Evolutionary conservation across 2,888 invertebrate genomes (phyloP).

Genomic region (Netelia fuscicornis): DNA sequence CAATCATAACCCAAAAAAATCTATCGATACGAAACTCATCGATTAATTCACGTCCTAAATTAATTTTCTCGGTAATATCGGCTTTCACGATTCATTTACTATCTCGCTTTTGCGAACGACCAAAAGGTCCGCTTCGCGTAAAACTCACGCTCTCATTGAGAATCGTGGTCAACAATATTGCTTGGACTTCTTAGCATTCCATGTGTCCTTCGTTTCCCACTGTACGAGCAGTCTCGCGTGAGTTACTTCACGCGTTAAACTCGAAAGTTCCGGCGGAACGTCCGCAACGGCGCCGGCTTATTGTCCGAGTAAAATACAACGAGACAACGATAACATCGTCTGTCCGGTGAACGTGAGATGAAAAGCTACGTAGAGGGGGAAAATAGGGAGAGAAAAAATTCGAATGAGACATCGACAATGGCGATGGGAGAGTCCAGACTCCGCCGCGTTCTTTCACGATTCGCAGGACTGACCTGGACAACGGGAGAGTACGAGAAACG

Average conservation of each 20-base stretch:
- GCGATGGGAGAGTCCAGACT: neutral
- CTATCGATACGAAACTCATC: neutral
- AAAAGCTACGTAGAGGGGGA: conserved; percentile 9
- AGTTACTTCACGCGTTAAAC: conserved; percentile 33
- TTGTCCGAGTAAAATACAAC: conserved; percentile 39
- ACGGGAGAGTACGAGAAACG: conserved; percentile 19
- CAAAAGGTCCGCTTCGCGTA: conserved; percentile 4
- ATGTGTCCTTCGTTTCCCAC: neutral
- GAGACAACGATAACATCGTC: conserved; percentile 40
- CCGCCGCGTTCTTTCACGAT: conserved; percentile 50
- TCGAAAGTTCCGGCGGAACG: conserved; percentile 58
- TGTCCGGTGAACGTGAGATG: neutral
- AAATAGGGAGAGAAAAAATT: conserved; percentile 7
- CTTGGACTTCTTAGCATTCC: conserved; percentile 42
- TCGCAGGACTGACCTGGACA: conserved; percentile 54
- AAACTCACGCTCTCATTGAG: conserved; percentile 8
- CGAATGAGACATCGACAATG: conserved; percentile 28
- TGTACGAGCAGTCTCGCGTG: neutral
- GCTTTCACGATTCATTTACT: conserved; percentile 30
- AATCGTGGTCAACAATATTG: neutral
- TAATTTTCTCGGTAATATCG: conserved; percentile 19
- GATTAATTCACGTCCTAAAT: conserved; percentile 17
- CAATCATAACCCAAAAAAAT: conserved; percentile 8
- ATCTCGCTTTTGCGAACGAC: conserved; percentile 10
- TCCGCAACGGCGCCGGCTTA: conserved; percentile 64